phyloP scores from a whole-genome alignment of 2,113 vertebrate species.

The Rhinoptilus africanus region DNA sequence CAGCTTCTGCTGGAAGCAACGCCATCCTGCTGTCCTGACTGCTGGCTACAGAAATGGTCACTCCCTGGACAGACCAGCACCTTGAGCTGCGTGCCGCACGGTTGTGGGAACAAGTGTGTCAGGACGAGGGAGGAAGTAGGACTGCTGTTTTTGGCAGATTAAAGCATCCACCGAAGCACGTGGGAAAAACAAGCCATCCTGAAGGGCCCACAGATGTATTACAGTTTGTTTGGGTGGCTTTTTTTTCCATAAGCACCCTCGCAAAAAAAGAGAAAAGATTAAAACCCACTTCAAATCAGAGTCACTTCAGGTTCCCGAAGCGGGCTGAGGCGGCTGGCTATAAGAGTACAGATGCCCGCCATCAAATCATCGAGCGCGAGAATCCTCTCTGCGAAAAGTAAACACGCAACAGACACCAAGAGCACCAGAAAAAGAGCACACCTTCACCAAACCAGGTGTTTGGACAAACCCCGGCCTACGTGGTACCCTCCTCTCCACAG shows the following conservation, averaged over 20 bases:
- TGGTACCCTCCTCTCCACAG: background rate
- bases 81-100: background rate
- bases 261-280: background rate
- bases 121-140: background rate
- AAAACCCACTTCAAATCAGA: background rate
- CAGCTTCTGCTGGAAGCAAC: too few relatives aligned
- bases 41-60: background rate
- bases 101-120: background rate
- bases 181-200: background rate
- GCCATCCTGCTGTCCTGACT: background rate
- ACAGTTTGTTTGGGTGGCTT: background rate
- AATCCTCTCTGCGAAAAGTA: background rate
- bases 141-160: background rate
- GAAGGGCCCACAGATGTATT: background rate
- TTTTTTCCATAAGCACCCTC: background rate
- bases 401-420: background rate
- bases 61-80: background rate
- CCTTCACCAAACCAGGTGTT: background rate
- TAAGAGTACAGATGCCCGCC: background rate
- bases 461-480: accelerated
- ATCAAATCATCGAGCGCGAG: background rate
- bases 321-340: background rate
- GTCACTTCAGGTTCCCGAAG: background rate
- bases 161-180: background rate
- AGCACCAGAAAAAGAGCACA: background rate